Evolutionary conservation across 2,797 vertebrate genomes (phyloP).

Genomic region (Ctenopoma multispine): DNA sequence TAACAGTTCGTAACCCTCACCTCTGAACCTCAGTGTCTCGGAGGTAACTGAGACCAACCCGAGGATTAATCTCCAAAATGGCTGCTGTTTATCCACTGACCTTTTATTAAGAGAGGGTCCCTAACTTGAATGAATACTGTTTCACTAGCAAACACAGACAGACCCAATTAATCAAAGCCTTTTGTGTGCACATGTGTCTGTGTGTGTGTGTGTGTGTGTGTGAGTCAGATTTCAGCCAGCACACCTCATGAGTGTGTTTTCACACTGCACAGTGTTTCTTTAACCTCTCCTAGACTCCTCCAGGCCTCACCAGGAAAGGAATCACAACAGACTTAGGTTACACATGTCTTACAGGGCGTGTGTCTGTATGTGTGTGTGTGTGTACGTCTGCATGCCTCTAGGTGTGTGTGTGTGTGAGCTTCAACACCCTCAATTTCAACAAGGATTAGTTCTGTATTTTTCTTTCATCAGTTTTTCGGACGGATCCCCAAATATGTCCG

Average conservation of each 20-base stretch:
- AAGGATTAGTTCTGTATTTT: slow-evolving; percentile 83
- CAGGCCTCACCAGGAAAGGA: slow-evolving; percentile 76
- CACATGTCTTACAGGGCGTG: slow-evolving; percentile 78
- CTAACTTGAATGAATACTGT: slow-evolving; percentile 79
- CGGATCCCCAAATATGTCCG: slow-evolving; percentile 78
- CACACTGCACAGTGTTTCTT: slow-evolving; percentile 75
- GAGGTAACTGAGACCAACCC: slow-evolving; percentile 60
- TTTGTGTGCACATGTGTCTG: slow-evolving; percentile 38
- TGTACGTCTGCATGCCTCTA: slow-evolving; percentile 44
- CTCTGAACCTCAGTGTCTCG: slow-evolving; percentile 63
- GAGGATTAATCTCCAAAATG: slow-evolving; percentile 72
- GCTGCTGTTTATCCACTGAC: slow-evolving; percentile 74
- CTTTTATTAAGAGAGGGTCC: slow-evolving; percentile 71
- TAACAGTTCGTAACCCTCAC: slow-evolving; percentile 74
- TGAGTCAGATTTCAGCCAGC: slow-evolving; percentile 72
- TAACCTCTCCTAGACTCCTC: slow-evolving; percentile 79
- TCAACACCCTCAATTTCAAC: slow-evolving; percentile 69
- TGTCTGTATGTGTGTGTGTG: slow-evolving; percentile 48
- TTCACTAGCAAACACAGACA: slow-evolving; percentile 74
- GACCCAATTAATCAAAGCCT: slow-evolving; percentile 79
- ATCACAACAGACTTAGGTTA: slow-evolving; percentile 85
- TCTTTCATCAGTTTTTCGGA: slow-evolving; percentile 81
- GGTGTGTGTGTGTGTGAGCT: slow-evolving; percentile 46
- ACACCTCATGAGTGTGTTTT: slow-evolving; percentile 79
- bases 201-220: slow-evolving; percentile 46